These are phyloP conservation scores for Macroglossus sobrinus DNA, from an alignment of 2,113 vertebrate species.

Conservation along the genomic window DNA sequence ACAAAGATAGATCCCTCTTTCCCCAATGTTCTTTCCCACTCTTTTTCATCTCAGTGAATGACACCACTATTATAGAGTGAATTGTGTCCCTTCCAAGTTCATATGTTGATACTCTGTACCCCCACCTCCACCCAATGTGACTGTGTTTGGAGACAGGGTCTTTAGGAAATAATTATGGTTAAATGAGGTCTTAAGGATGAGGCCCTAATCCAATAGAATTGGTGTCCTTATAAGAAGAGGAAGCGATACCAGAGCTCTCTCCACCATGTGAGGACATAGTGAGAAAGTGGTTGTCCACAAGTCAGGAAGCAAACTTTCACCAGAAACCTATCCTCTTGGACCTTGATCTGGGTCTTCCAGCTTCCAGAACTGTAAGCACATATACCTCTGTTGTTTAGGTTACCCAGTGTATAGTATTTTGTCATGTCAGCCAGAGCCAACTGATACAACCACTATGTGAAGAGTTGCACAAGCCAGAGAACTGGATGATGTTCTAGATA, in stretches of 20 bases:
- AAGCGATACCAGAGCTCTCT: neutral
- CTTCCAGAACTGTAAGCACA: neutral
- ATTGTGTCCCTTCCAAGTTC: neutral
- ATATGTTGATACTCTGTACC: neutral
- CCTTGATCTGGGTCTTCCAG: neutral
- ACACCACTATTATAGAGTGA: neutral
- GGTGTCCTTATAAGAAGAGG: neutral
- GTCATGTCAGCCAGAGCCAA: neutral
- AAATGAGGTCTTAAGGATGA: neutral
- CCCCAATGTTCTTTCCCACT: neutral
- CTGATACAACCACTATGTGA: neutral
- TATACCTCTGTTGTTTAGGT: neutral
- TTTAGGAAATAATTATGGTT: neutral
- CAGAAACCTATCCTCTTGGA: neutral
- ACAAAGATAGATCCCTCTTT: neutral
- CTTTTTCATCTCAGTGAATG: neutral
- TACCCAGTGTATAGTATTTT: fast-evolving
- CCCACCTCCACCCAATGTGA: too few species aligned
- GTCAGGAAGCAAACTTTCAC: neutral
- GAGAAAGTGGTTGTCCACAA: neutral
- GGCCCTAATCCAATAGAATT: neutral
- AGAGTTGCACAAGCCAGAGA: neutral
- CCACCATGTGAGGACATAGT: fast-evolving
- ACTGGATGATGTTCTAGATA: neutral
- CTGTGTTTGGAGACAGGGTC: neutral